Conservation (phyloP, 2,797 vertebrate genomes). For the Cephalopachus bancanus region DNA sequence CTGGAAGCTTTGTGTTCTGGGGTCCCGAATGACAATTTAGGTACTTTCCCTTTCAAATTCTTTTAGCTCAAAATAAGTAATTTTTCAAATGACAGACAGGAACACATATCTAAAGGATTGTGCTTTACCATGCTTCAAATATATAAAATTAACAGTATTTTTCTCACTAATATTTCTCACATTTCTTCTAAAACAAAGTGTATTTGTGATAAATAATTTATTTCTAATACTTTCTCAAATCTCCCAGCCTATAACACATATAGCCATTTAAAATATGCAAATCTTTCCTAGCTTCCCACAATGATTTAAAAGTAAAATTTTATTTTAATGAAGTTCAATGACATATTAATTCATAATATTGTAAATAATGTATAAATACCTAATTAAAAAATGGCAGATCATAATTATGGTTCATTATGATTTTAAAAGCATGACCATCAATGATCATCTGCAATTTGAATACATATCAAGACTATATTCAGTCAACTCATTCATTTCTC, state of each 20-base stretch:
- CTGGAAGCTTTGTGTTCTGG: not conserved
- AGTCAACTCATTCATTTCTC: not conserved
- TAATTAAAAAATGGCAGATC: not conserved
- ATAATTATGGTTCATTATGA: slow-evolving; percentile 6
- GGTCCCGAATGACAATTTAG: not conserved
- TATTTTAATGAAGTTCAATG: slow-evolving; percentile 1
- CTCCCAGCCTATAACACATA: not conserved
- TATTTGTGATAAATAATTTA: not conserved
- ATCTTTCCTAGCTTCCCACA: not conserved
- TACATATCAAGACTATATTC: not conserved
- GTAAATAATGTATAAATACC: not conserved
- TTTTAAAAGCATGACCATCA: not conserved
- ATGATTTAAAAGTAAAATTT: slow-evolving; percentile 14
- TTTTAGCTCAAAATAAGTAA: not conserved
- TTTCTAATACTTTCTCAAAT: not conserved
- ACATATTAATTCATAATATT: slow-evolving; percentile 28
- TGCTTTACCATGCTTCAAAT: not conserved
- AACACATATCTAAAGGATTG: not conserved
- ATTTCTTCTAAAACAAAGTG: not conserved
- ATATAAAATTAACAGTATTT: not conserved
- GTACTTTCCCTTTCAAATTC: not conserved
- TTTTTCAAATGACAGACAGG: not conserved
- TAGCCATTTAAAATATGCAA: not conserved
- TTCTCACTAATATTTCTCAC: not conserved
- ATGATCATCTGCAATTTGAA: not conserved